phyloP scores from a whole-genome alignment of 2,113 vertebrate species.

The Chloropsis cyanopogon region DNA sequence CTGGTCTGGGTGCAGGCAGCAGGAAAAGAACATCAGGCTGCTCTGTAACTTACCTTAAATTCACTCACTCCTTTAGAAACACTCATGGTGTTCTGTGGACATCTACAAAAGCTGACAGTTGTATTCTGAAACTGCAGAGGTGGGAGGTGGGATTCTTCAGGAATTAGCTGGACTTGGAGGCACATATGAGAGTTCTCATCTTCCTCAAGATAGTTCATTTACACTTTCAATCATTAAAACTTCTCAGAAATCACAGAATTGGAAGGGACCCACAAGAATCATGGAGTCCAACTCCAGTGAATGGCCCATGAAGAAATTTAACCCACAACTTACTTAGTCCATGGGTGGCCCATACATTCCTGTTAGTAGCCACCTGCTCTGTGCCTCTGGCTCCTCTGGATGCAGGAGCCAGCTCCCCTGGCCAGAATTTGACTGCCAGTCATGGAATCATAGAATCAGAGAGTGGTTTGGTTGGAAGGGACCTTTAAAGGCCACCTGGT shows the following conservation, averaged over 20 bases:
- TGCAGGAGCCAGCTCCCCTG: neutral
- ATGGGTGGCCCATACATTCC: accelerated
- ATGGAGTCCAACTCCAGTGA: neutral
- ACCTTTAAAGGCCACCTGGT: neutral
- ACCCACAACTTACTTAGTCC: neutral
- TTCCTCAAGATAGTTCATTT: neutral
- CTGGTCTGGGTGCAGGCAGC: neutral
- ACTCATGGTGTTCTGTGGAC: neutral
- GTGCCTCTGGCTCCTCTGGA: neutral
- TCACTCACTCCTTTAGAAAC: neutral
- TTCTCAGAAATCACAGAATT: neutral
- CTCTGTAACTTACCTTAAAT: neutral
- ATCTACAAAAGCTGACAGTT: neutral
- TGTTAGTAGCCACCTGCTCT: neutral
- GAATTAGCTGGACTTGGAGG: neutral
- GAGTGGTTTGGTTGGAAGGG: neutral
- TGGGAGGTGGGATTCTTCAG: neutral
- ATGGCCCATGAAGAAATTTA: neutral
- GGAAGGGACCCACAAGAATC: neutral
- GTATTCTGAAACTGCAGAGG: neutral
- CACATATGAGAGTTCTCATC: neutral
- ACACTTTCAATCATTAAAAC: neutral
- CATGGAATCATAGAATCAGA: neutral
- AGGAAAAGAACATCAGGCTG: neutral
- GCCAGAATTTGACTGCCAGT: neutral